Evolutionary conservation across 2,888 invertebrate genomes (phyloP).

Genomic region (Hipparchia semele): DNA sequence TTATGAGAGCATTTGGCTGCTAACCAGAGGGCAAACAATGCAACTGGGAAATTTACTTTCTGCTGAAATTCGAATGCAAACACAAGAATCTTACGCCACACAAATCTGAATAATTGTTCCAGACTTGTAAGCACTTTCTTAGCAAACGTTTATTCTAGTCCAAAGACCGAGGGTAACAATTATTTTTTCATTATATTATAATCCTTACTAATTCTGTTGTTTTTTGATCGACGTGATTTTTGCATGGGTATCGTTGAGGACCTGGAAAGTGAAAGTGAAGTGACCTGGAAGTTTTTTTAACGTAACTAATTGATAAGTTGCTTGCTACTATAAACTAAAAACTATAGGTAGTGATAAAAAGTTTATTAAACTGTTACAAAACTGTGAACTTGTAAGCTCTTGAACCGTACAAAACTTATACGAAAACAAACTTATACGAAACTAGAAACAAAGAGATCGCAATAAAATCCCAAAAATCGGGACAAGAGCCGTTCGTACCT

Average conservation of each 20-base stretch:
- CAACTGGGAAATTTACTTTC: constrained; percentile 32
- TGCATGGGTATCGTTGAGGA: too few species aligned
- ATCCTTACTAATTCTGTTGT: too few species aligned
- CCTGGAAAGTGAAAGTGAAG: too few species aligned
- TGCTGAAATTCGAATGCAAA: constrained; percentile 25
- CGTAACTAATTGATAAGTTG: too few species aligned
- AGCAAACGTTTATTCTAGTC: not conserved
- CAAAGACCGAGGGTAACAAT: not conserved
- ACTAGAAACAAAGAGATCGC: constrained; percentile 30
- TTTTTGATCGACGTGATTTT: too few species aligned
- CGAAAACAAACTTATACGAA: constrained; percentile 34
- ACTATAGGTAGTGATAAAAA: too few species aligned
- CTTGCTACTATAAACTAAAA: too few species aligned
- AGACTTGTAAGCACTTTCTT: constrained; percentile 15
- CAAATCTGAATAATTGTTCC: constrained; percentile 21
- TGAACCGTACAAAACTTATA: constrained; percentile 29
- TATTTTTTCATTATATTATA: too few species aligned
- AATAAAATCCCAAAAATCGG: constrained; percentile 27
- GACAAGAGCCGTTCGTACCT: constrained; percentile 30
- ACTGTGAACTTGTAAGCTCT: constrained; percentile 30
- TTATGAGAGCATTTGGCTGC: constrained; percentile 37
- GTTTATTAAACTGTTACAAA: not conserved
- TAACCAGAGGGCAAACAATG: constrained; percentile 37
- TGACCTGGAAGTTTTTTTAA: too few species aligned
- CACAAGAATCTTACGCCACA: constrained; percentile 21